A percentile compares a stretch with the other conserved stretches of the same genome.
These are phyloP conservation scores for Phylloscopus whistleri DNA, from an alignment of 2,113 vertebrate genomes.

Conservation along the genomic window DNA sequence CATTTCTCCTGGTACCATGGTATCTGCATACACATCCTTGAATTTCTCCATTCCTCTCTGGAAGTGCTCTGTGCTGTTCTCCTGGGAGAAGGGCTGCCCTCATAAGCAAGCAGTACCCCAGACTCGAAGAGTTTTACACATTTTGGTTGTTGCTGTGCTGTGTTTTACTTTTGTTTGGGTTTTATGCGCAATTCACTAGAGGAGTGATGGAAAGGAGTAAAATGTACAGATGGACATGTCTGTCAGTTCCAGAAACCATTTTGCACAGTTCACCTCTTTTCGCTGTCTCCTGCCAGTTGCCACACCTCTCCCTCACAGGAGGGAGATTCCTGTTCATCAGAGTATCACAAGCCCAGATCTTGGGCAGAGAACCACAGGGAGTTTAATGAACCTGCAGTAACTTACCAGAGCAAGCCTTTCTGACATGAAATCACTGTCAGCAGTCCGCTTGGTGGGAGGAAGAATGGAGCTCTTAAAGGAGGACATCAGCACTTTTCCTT, in stretches of 20 bases:
- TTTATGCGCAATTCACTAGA: not conserved
- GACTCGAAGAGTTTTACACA: accelerated
- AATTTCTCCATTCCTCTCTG: not conserved
- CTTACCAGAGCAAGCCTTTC: not conserved
- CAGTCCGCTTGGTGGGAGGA: not conserved
- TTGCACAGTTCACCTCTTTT: not conserved
- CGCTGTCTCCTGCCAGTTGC: not conserved
- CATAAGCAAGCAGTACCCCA: not conserved
- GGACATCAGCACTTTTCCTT: accelerated
- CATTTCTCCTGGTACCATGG: not conserved
- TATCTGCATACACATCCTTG: not conserved
- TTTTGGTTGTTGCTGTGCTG: not conserved
- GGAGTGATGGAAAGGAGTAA: not conserved
- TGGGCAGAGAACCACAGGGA: not conserved
- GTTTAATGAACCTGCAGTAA: not conserved
- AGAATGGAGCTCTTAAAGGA: not conserved
- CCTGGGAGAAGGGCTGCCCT: not conserved
- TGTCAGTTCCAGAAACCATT: not conserved
- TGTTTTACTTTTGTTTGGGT: not conserved
- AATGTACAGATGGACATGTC: not conserved
- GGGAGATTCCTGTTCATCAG: not conserved
- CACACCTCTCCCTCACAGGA: not conserved
- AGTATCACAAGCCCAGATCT: not conserved
- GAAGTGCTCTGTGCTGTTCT: not conserved
- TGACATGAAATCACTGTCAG: not conserved